These are phyloP conservation scores for Chlamydotis undulata DNA, from an alignment of 2,113 vertebrate genomes.

Conservation along the genomic window DNA sequence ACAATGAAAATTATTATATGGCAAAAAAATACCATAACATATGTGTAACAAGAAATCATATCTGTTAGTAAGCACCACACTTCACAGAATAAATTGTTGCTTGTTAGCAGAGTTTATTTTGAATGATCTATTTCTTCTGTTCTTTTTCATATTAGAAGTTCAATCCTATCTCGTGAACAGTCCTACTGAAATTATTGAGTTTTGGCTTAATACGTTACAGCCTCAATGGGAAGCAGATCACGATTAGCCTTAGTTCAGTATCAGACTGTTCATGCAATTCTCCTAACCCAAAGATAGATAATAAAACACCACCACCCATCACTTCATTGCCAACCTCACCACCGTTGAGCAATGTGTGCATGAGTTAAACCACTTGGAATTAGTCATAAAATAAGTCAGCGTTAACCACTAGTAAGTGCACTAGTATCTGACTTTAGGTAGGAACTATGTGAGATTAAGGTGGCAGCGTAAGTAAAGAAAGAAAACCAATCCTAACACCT, in stretches of 20 bases:
- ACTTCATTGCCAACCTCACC: not conserved
- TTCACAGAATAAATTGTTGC: not conserved
- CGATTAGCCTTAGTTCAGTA: not conserved
- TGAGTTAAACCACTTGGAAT: not conserved
- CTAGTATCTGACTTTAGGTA: not conserved
- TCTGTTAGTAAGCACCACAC: rapidly evolving
- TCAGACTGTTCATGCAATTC: not conserved
- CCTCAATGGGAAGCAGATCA: not conserved
- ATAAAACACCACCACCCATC: rapidly evolving
- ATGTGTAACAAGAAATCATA: not conserved
- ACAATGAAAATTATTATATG: not conserved
- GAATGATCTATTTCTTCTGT: not conserved
- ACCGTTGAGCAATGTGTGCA: rapidly evolving
- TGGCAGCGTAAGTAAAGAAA: not conserved
- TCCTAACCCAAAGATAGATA: not conserved
- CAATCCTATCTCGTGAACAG: not conserved
- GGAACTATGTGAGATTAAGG: not conserved
- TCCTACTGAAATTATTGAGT: not conserved
- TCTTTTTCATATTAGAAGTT: not conserved
- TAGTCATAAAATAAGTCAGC: not conserved
- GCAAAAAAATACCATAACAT: not conserved
- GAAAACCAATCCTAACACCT: not conserved
- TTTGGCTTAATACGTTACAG: not conserved
- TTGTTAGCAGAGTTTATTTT: not conserved
- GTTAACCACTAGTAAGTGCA: not conserved